Evolutionary conservation across 2,797 vertebrate species (phyloP), one percentile per base, ranked within the genome.

Genomic region (Phoebastria nigripes): DNA sequence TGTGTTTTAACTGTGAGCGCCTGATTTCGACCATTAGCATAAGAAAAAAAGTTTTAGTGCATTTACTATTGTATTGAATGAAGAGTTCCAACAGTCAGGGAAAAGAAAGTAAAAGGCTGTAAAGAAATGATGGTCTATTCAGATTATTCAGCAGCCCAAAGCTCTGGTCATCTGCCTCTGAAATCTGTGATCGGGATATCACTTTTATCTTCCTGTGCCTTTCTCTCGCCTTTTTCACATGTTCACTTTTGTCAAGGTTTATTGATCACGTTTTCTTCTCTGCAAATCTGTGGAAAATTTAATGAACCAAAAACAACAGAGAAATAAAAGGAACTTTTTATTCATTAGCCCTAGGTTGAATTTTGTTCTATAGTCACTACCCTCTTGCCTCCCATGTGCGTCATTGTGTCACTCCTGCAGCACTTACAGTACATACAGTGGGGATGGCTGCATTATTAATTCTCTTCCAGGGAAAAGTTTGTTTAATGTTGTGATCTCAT

Each of bases 11-110:
- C 98, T 98, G 98, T 97, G 98, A 98, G 98, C 97, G 94, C 98
- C 91, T 66, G 88, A 98, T 98, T 96, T 97, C 97, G 91, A 78
- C 71, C 95, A 99, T 99, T 99, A 99, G 99, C 99, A 99, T 99
- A 98, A 99, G 98, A 99, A 99, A 98, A 98, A 99, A 99, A 99
- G 98, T 99, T 99, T 99, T 99, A 99, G 98, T 99, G 99, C 98
- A 97, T 99, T 99, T 98, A 97, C 98, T 97, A 98, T 99, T 99
- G 99, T 99, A 98, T 98, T 98, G 98, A 98, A 98, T 99, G 99
- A 98, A 98, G 99, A 99, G 99, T 99, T 99, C 98, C 98, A 98
- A 98, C 98, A 99, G 99, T 99, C 98, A 97, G 98, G 98, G 98
- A 97, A 97, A 98, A 97, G 98, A 98, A 98, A 98, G 97, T 98